Evolutionary conservation across 2,113 vertebrate genomes (phyloP), one percentile per base, ranked within the genome.

Genomic region (Ciconia maguari): DNA sequence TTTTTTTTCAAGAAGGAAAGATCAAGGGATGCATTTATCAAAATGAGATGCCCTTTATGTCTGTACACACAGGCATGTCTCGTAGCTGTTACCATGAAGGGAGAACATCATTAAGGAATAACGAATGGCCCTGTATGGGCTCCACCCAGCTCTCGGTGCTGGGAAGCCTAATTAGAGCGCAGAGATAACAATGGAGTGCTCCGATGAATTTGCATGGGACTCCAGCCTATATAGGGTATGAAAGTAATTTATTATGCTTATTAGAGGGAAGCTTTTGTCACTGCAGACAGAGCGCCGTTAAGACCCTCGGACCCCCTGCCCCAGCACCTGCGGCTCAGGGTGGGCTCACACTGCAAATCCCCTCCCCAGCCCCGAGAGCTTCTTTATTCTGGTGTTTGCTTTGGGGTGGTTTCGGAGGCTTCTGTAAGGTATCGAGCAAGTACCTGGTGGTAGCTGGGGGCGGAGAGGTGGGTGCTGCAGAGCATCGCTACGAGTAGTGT

Each of bases 91-190:
- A 48, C 55, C 2, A 1, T 22, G 92, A 83, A 94, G 41, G 46
- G 87, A 64, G 91, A 91, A 13, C 49, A 90, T 97, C 94, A 41
- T 97, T 97, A 95, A 90, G 93, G 62, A 65, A 77, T 93, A 95
- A 96, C 34, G 64, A 95, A 96, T 77, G 81, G 80, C 68, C 83
- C 68, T 60, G 62, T 60, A 16, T 1, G 48, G 54, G 42, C 87
- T 77, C 83, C 75, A 16, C 79, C 87, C 60, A 2, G 14, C 87
- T 80, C 71, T 30, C 1, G 2, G 93, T 27, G 75, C 87, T 42
- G 89, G 72, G 79, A 65, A 96, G 72, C 54, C 96, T 96, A 93
- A 97, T 98, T 96, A 98, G 93, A 92, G 83, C 8, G 0, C 24
- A 26, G 92, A 58, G 92, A 85, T 93, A 97, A 97, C 27, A 71